Percentiles rank a stretch among this genome's conserved stretches.
phyloP scores from a whole-genome alignment of 2,797 vertebrate species.

The Rhadinocentrus ornatus region DNA sequence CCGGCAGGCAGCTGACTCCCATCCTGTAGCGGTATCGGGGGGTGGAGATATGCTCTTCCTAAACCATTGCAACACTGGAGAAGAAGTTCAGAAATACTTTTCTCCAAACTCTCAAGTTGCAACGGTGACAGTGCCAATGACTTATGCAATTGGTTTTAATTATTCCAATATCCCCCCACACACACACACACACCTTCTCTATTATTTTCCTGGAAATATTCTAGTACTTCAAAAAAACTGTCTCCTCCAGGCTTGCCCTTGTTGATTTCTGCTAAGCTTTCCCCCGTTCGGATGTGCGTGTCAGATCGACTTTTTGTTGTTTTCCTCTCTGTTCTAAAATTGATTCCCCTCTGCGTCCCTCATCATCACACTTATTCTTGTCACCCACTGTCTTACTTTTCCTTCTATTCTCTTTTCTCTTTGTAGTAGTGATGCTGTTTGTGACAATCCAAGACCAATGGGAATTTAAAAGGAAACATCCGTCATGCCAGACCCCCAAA shows the following conservation, averaged over 20 bases:
- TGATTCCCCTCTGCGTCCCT: slow-evolving; percentile 33
- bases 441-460: slow-evolving; percentile 42
- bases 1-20: slow-evolving; percentile 12
- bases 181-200: slow-evolving; percentile 22
- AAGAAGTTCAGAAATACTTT: slow-evolving; percentile 44
- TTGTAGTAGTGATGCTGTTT: slow-evolving; percentile 35
- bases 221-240: slow-evolving; percentile 43
- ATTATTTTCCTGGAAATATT: slow-evolving; percentile 57
- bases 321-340: slow-evolving; percentile 31
- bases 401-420: background rate
- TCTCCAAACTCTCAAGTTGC: slow-evolving; percentile 3
- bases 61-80: slow-evolving; percentile 24
- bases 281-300: slow-evolving; percentile 31
- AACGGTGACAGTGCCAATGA: slow-evolving; percentile 11
- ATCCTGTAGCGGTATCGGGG: slow-evolving; percentile 16
- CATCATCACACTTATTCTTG: slow-evolving; percentile 26
- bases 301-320: slow-evolving; percentile 47
- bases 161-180: background rate
- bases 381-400: slow-evolving; percentile 30
- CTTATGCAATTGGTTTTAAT: slow-evolving; percentile 16
- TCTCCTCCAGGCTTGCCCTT: slow-evolving; percentile 58
- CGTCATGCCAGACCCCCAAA: background rate
- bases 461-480: slow-evolving; percentile 49
- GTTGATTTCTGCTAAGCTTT: slow-evolving; percentile 66
- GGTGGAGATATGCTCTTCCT: slow-evolving; percentile 29